These are phyloP conservation scores for Rotaria socialis DNA, from an alignment of 2,888 invertebrate genomes.

Conservation along the genomic window DNA sequence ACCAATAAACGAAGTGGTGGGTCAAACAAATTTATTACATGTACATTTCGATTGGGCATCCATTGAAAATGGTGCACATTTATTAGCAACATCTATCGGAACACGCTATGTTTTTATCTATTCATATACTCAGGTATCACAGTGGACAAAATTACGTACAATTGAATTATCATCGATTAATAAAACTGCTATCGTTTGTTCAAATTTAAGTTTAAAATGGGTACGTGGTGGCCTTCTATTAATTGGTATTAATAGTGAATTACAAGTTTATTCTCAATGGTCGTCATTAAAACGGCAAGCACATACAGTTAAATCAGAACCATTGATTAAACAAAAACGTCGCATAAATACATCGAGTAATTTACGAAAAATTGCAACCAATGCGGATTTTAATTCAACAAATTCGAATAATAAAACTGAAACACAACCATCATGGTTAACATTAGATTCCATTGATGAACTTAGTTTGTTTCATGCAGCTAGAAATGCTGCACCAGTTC, in stretches of 20 bases:
- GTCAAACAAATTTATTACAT: neutral
- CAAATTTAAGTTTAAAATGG: conserved; percentile 98
- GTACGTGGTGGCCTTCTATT: conserved; percentile 93
- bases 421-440: neutral
- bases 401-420: neutral
- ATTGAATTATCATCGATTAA: conserved; percentile 87
- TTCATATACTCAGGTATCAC: conserved; percentile 65
- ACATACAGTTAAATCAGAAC: neutral
- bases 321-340: conserved; percentile 19
- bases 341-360: neutral
- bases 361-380: neutral
- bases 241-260: conserved; percentile 98
- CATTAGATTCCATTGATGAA: conserved; percentile 39
- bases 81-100: conserved; percentile 86
- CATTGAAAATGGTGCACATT: conserved; percentile 95
- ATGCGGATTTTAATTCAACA: neutral
- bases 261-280: conserved; percentile 99
- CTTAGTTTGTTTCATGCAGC: conserved; percentile 40
- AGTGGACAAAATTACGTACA: conserved; percentile 86
- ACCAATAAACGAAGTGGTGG: neutral
- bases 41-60: conserved; percentile 98
- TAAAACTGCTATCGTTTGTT: conserved; percentile 66
- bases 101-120: conserved; percentile 72
- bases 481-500: conserved; percentile 23
- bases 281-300: conserved; percentile 29